Evolutionary conservation across 1,140 invertebrate genomes (phyloP), one percentile per base, ranked within the genome.

Genomic region (Ceratina japonica): DNA sequence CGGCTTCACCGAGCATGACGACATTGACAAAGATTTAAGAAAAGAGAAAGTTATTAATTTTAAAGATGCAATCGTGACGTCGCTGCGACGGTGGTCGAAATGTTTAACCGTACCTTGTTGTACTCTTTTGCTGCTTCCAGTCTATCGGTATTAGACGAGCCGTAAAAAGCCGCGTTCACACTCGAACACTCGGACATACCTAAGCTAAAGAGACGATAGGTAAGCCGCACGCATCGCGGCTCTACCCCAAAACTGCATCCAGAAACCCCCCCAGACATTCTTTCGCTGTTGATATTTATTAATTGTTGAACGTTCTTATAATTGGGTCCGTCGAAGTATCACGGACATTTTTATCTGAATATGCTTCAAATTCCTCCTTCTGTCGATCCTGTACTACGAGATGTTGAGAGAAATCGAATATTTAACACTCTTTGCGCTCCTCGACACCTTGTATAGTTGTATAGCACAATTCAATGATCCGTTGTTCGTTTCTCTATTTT

Each of bases 71-170:
- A 80, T 59, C n/a, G 66, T 56, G 3, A 37, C 66, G 37, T 31
- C 4, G 18, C 10, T 75, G 31, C 74, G 64, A 76, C 69, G 58
- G 64, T 49, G 49, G 66, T 75, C 74, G 54, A 56, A 62, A 44
- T 49, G 51, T 78, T 75, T 84, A 80, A 84, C 73, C 77, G 71
- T 75, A 85, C 54, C 65, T 54, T 82, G 61, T 75, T 85, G 83
- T 81, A 68, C 79, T 82, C 81, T 86, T 86, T 90, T 71, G 73
- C 89, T 91, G 86, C 86, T 91, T 91, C 86, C 90, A 91, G 89
- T 91, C 89, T 90, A 79, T 89, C 89, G 87, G 89, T 89, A 87
- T 79, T 90, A 89, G 89, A 91, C 80, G 89, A 90, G 80, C 86
- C 87, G 86, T 90, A 90, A 90, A 89, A 87, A 83, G 79, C 80